A percentile compares a stretch with the other conserved stretches of the same genome.
phyloP scores from a whole-genome alignment of 2,888 invertebrate genomes.

The Drosophila quinaria region DNA sequence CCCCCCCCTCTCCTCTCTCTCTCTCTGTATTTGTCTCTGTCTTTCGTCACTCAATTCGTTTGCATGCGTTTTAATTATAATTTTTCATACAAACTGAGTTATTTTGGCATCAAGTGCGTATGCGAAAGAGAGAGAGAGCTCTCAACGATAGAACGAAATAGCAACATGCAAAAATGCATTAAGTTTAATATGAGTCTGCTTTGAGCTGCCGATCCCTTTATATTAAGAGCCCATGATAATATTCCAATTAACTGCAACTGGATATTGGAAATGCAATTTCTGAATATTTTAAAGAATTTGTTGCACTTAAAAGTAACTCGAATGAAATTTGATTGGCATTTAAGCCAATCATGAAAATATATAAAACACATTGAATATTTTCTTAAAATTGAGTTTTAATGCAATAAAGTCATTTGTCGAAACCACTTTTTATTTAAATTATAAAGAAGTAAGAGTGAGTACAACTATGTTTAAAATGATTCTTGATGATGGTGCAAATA shows the following conservation, averaged over 20 bases:
- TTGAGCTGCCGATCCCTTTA: neutral
- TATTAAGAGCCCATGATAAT: constrained; percentile 1
- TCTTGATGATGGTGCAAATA: too few species aligned
- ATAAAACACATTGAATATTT: neutral
- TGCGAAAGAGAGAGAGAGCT: neutral
- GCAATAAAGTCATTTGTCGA: neutral
- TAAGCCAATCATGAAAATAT: neutral
- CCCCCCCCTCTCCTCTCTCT: neutral
- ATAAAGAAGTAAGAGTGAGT: neutral
- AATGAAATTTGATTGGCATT: neutral
- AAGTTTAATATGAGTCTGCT: constrained; percentile 11
- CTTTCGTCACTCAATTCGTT: constrained; percentile 26
- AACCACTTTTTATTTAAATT: neutral
- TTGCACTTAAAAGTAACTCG: neutral
- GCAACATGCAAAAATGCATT: neutral
- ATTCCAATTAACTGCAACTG: constrained; percentile 19
- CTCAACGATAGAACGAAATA: neutral
- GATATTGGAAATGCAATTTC: neutral
- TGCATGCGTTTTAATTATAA: constrained; percentile 59
- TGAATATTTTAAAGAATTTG: neutral
- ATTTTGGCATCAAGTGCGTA: neutral
- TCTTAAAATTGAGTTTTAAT: neutral
- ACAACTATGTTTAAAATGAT: neutral
- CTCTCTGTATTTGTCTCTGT: neutral
- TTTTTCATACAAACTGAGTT: constrained; percentile 27